Base-by-base conservation (phyloP, 2,888 invertebrate species). In the Luperina nickerlii region DNA sequence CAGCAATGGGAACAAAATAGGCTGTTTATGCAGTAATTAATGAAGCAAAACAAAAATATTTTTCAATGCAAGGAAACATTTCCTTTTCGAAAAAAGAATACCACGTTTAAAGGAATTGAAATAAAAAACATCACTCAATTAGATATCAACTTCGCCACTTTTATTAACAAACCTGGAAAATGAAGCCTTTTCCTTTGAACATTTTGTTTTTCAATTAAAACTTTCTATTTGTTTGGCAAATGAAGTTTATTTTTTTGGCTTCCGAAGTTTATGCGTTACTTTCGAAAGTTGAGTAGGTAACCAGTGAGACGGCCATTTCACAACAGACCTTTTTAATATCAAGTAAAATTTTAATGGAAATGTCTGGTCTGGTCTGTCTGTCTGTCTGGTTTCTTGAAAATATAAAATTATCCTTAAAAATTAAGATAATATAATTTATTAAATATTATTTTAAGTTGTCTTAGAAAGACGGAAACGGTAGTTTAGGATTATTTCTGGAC, bases 181-280 rank as follows among this genome's bases (percentile, higher is more conserved):
- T 84, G 85, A 88, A 89, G 83, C 84, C 87, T 87, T 57, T 90
- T 89, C 76, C 74, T 75, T 85, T 76, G 87, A 86, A 89, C 82
- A 84, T 85, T 91, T 91, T 92, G 91, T 92, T 91, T 91, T 91
- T 90, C 91, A 92, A 93, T 94, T 93, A 93, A 92, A 94, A 94
- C 89, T 94, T 93, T 90, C 83, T 86, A 82, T 88, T 90, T 90
- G 89, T 91, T 91, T 89, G 82, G 83, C 72, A 86, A 90, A 89
- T 85, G 74, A 85, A 86, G 89, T 90, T 87, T 85, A 69, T 84
- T 89, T 89, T 83, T 88, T 81, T 80, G 51, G 51, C 70, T 76
- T 78, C 62, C 63, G 24, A 87, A 89, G 78, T 84, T 87, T 79
- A 65, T 51, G 27, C 68, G 66, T 89, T 83, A 88, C 84, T 88